These are phyloP conservation scores for Paratrypauchen microcephalus DNA, from an alignment of 2,797 vertebrate genomes.

Conservation along the genomic window DNA sequence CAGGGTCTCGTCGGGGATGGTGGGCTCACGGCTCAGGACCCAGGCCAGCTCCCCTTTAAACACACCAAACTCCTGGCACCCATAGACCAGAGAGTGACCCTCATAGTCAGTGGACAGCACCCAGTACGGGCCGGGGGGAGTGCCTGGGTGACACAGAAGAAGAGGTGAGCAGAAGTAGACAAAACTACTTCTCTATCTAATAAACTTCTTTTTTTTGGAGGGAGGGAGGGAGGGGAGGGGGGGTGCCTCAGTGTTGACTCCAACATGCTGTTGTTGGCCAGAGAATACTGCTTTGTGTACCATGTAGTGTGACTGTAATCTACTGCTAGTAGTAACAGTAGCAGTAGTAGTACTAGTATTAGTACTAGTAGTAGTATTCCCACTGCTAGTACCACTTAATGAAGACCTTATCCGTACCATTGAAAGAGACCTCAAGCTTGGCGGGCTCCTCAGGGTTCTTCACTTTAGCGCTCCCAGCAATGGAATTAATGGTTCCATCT, in stretches of 20 bases:
- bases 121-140: slow-evolving; percentile 79
- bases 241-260: no score
- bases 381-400: not conserved
- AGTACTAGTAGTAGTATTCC: not conserved
- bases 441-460: slow-evolving; percentile 76
- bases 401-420: not conserved
- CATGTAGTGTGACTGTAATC: no score
- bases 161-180: not conserved
- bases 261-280: no score
- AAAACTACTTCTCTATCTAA: not conserved
- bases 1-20: slow-evolving; percentile 48
- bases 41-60: slow-evolving; percentile 73
- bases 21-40: slow-evolving; percentile 70
- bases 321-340: not conserved
- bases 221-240: no score
- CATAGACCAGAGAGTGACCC: slow-evolving; percentile 81
- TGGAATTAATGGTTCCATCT: slow-evolving; percentile 48
- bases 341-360: no score
- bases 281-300: no score
- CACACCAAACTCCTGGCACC: slow-evolving; percentile 70
- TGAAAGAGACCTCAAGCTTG: slow-evolving; percentile 83
- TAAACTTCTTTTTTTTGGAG: no score
- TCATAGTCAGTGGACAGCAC: slow-evolving; percentile 82
- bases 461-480: slow-evolving; percentile 71
- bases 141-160: slow-evolving; percentile 48